These are phyloP conservation scores for Sebastes schlegelii DNA, from an alignment of 2,113 vertebrate species.

Conservation along the genomic window DNA sequence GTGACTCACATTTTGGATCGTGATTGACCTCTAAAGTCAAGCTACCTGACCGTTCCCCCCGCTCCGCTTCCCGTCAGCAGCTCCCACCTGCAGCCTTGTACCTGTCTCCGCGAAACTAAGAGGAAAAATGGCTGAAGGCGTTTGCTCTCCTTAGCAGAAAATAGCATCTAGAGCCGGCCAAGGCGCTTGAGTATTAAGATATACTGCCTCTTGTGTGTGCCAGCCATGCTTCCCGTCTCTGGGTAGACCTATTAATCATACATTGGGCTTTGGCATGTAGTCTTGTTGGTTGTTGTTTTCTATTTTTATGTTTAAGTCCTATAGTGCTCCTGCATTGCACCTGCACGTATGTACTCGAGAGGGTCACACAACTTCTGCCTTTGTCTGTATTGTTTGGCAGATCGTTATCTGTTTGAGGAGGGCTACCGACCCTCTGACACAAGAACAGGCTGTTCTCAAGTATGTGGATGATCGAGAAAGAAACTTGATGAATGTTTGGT, in stretches of 20 bases:
- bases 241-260: slow-evolving; percentile 56
- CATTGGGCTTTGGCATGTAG: slow-evolving; percentile 22
- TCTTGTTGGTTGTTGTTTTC: slow-evolving; percentile 22
- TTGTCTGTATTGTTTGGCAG: neutral
- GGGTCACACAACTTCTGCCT: slow-evolving; percentile 9
- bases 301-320: slow-evolving; percentile 29
- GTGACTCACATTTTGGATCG: slow-evolving; percentile 26
- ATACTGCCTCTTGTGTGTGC: slow-evolving; percentile 40
- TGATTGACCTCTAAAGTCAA: slow-evolving; percentile 43
- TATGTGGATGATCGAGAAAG: neutral
- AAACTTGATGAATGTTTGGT: neutral
- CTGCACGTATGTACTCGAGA: neutral
- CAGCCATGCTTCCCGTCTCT: slow-evolving; percentile 36
- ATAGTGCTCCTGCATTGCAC: slow-evolving; percentile 10
- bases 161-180: slow-evolving; percentile 32
- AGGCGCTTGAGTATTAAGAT: slow-evolving; percentile 50
- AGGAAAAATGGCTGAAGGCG: slow-evolving; percentile 42
- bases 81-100: slow-evolving; percentile 36
- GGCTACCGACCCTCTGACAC: neutral
- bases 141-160: slow-evolving; percentile 56
- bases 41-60: neutral
- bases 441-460: neutral
- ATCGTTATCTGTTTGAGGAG: neutral
- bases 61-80: slow-evolving; percentile 32
- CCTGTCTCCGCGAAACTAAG: slow-evolving; percentile 36